These are phyloP conservation scores for Spilogale gracilis DNA, from an alignment of 2,113 vertebrate genomes.

Conservation along the genomic window DNA sequence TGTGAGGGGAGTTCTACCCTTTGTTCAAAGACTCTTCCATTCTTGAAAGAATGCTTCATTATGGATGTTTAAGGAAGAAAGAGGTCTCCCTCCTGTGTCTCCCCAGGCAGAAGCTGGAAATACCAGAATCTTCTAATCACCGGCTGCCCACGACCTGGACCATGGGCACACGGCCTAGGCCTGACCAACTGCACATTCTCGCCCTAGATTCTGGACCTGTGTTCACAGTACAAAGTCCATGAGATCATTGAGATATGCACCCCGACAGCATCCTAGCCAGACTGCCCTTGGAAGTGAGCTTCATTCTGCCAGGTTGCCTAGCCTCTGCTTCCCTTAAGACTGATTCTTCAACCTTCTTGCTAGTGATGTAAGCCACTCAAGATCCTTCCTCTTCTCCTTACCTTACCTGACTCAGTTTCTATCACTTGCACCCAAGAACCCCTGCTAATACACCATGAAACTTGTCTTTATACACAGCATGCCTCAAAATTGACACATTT, in stretches of 20 bases:
- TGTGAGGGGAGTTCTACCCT: neutral
- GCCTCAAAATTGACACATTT: neutral
- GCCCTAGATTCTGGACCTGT: neutral
- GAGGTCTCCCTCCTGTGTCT: neutral
- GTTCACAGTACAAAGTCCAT: neutral
- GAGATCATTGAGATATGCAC: neutral
- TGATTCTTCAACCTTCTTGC: neutral
- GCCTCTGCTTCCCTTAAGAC: neutral
- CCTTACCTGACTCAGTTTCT: neutral
- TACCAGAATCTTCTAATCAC: neutral
- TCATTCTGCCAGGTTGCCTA: fast-evolving
- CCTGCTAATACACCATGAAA: neutral
- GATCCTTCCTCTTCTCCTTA: neutral
- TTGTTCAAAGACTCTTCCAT: neutral
- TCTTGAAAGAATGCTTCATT: neutral
- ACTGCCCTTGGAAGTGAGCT: too few relatives aligned
- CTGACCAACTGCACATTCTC: neutral
- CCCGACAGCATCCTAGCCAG: neutral
- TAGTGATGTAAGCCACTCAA: neutral
- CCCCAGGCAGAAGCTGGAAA: neutral
- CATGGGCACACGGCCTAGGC: neutral
- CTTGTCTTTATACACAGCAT: neutral
- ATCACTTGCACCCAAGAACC: neutral
- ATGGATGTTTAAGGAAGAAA: neutral
- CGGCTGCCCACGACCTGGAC: neutral